Evolutionary conservation across 1,140 invertebrate genomes (phyloP).

Genomic region (Pentalonia nigronervosa): DNA sequence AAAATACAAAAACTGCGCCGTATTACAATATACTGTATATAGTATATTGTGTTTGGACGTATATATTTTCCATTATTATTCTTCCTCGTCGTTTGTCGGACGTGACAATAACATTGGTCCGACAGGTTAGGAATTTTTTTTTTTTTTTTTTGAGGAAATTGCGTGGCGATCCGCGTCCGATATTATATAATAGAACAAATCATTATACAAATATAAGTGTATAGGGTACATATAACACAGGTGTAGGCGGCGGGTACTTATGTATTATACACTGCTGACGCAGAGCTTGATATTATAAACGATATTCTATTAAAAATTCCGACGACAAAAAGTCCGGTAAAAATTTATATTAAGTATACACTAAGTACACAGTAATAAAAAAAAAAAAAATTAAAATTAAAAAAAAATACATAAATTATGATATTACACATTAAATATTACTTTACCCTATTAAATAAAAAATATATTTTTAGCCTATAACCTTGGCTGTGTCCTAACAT

Average conservation of each 20-base stretch:
- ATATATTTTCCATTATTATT: slow-evolving; percentile 32
- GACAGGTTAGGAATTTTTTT: neutral
- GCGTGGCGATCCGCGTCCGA: slow-evolving; percentile 10
- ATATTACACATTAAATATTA: no score
- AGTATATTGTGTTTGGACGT: neutral
- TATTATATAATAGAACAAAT: neutral
- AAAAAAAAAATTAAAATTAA: no score
- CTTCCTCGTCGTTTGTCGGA: slow-evolving; percentile 6
- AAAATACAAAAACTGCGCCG: neutral
- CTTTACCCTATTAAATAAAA: no score
- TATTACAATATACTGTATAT: neutral
- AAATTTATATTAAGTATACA: no score
- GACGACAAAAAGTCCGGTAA: no score
- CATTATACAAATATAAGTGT: neutral
- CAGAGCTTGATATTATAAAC: neutral
- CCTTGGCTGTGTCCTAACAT: no score
- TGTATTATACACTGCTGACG: neutral
- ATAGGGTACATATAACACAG: neutral
- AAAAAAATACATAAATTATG: no score
- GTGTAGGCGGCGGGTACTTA: neutral
- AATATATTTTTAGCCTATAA: no score
- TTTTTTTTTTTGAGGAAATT: slow-evolving; percentile 4
- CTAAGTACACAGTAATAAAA: no score
- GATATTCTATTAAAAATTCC: no score
- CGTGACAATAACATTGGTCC: neutral